Conservation (phyloP, 2,888 invertebrate species). For the Archips xylosteana region DNA sequence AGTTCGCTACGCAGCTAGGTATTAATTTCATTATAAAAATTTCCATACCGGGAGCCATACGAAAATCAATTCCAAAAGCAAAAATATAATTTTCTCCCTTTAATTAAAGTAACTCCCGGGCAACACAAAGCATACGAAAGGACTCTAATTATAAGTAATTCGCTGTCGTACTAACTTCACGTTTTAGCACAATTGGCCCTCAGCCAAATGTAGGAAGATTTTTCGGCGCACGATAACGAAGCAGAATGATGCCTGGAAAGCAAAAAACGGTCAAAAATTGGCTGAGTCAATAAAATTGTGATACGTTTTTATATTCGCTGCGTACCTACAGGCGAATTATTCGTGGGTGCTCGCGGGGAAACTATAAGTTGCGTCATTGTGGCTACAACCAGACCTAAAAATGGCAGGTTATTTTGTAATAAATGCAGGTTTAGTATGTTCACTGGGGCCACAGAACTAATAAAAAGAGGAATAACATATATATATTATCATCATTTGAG, state of each 20-base stretch:
- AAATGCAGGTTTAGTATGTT: too few relatives aligned
- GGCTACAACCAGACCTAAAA: too few relatives aligned
- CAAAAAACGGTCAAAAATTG: background rate
- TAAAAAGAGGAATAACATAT: too few relatives aligned
- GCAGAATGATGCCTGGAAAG: background rate
- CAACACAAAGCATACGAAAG: background rate
- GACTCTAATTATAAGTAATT: slow-evolving; percentile 4
- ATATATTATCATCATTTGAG: too few relatives aligned
- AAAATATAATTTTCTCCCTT: background rate
- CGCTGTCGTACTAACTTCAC: background rate
- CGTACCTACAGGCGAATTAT: too few relatives aligned
- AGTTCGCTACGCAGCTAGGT: too few relatives aligned
- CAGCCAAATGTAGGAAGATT: slow-evolving; percentile 3
- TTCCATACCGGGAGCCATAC: too few relatives aligned
- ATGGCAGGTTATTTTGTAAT: too few relatives aligned
- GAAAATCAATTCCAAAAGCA: background rate
- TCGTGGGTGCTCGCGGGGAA: too few relatives aligned
- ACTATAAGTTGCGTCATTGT: too few relatives aligned
- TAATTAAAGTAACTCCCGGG: background rate
- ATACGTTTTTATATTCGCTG: background rate
- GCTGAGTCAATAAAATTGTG: background rate
- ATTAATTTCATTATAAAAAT: too few relatives aligned
- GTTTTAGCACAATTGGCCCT: slow-evolving; percentile 10
- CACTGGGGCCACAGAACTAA: too few relatives aligned
- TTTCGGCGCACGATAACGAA: slow-evolving; percentile 1